Base-by-base conservation (phyloP, 2,113 vertebrate species). In the Morone chrysops region DNA sequence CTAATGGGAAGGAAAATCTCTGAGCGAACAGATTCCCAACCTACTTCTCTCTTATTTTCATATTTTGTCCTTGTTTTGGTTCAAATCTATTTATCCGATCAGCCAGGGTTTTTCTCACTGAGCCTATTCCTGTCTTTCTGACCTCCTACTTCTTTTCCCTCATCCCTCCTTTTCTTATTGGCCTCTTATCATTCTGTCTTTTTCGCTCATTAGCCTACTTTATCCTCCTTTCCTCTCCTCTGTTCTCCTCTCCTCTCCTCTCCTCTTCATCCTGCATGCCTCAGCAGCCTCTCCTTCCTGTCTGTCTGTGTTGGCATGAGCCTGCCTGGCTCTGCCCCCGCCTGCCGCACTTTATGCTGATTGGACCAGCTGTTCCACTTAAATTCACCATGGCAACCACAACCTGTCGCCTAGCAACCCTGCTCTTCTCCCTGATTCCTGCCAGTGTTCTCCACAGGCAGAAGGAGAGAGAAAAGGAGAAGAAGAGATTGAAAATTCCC, bases 301-400 rank as follows among this genome's bases (percentile, higher is more conserved):
- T 94, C 94, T 96, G 94, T 95, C 95, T 48, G 92, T 94, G 93
- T 95, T 96, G 96, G 95, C 96, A 96, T 95, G 95, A 96, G 95
- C 94, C 94, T 96, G 93, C 93, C 94, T 94, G 95, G 93, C 95
- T 96, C 95, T 94, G 94, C 96, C 96, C 94, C 95, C 94, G 95
- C 96, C 95, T 94, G 96, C 97, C 86, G 89, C 91, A 93, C 96
- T 96, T 95, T 95, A 96, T 96, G 87, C 95, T 96, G 96, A 99
- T 98, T 98, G 97, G 97, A 96, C 97, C 97, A 96, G 97, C 96
- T 95, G 96, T 97, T 95, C 96, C 93, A 96, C 97, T 97, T 95
- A 92, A 95, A 97, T 96, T 98, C 96, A 95, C 97, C 97, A 99
- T 98, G 96, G 97, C 97, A 99, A 99, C 98, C 97, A 96, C 96